Evolutionary conservation across 2,113 vertebrate genomes (phyloP).

Genomic region (Vidua chalybeata): DNA sequence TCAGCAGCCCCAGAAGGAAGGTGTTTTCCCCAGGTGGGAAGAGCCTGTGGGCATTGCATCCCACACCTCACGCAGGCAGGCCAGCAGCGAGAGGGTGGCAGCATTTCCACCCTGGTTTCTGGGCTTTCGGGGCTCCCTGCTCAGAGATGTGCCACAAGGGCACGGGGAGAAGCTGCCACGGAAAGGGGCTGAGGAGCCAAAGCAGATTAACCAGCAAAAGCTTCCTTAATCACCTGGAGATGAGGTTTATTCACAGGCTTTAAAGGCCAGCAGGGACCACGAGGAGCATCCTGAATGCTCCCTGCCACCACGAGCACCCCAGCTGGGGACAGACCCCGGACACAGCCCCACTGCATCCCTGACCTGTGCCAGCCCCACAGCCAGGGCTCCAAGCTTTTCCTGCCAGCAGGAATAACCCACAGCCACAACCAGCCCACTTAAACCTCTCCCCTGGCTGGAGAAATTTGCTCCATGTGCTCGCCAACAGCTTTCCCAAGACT

Average conservation of each 20-base stretch:
- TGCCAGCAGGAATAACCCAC: background rate
- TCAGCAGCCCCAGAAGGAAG: background rate
- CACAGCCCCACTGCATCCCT: background rate
- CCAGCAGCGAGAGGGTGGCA: fast-evolving
- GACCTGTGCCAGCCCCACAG: background rate
- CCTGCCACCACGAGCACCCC: fast-evolving
- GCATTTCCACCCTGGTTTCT: background rate
- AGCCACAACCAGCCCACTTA: background rate
- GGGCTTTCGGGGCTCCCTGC: background rate
- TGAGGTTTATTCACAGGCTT: slow-evolving; percentile 1
- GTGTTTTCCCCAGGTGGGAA: background rate
- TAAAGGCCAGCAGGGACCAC: background rate
- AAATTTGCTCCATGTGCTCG: background rate
- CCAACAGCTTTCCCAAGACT: background rate
- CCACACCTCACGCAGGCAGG: fast-evolving
- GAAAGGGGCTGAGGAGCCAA: background rate
- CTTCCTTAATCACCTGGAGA: slow-evolving; percentile 17
- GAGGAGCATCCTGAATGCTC: background rate
- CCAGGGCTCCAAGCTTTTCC: background rate
- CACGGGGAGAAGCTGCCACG: fast-evolving
- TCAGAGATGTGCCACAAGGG: background rate
- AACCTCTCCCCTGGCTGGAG: background rate
- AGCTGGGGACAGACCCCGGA: fast-evolving
- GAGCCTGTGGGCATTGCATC: background rate
- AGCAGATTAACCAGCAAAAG: slow-evolving; percentile 31